These are phyloP conservation scores for Euzetes globulus DNA, from an alignment of 2,888 invertebrate species.

Conservation along the genomic window DNA sequence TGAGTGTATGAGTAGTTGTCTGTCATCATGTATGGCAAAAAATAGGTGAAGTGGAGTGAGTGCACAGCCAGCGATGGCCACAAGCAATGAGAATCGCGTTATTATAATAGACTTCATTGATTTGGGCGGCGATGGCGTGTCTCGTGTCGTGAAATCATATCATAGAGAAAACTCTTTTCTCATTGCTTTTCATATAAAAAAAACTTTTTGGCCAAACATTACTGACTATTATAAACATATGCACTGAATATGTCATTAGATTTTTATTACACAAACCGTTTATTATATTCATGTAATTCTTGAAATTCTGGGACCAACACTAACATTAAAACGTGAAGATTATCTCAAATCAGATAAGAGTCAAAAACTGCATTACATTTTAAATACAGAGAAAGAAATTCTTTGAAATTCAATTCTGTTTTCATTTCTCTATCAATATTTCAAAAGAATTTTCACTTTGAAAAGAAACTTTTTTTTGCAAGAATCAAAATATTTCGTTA, in stretches of 20 bases:
- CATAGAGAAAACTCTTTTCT: background rate
- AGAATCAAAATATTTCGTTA: no score
- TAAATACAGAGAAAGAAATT: no score
- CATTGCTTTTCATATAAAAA: no score
- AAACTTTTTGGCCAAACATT: background rate
- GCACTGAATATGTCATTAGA: background rate
- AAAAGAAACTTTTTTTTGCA: no score
- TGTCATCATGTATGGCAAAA: background rate
- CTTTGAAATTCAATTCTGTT: no score
- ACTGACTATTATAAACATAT: background rate
- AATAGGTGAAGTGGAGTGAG: background rate
- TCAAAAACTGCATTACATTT: background rate
- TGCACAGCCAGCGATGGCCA: background rate
- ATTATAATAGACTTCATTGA: conserved; percentile 5
- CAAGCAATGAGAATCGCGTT: background rate
- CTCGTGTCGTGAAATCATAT: conserved; percentile 18
- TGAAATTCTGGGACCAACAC: background rate
- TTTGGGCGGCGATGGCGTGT: conserved; percentile 30
- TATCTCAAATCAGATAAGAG: background rate
- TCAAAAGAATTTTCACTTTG: no score
- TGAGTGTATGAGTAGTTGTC: background rate
- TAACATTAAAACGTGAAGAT: background rate
- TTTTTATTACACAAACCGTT: background rate
- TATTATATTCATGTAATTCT: background rate
- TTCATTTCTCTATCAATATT: no score